Percentiles rank a stretch among this genome's conserved stretches.
Conservation (phyloP, 92 coral and sea anemone genomes). For the Siderastrea radians region DNA sequence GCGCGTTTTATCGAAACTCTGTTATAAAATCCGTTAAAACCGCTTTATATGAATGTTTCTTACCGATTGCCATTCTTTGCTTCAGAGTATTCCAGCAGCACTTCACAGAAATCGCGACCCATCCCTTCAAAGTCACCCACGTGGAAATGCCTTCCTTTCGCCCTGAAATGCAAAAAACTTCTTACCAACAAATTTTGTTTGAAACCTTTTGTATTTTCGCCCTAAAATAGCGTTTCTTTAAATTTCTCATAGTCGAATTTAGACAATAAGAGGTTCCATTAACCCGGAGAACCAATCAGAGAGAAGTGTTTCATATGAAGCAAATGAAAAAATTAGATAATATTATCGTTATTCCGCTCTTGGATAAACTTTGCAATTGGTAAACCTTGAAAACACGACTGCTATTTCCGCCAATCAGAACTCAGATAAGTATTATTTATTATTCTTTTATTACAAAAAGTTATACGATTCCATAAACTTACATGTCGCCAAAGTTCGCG, state of each 20-base stretch:
- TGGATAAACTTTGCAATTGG: too few relatives aligned
- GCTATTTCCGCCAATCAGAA: neutral
- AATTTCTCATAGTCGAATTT: too few relatives aligned
- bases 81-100: constrained; percentile 91
- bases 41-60: neutral
- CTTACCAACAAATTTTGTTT: too few relatives aligned
- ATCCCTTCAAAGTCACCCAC: constrained; percentile 96
- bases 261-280: too few relatives aligned
- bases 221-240: too few relatives aligned
- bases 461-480: constrained; percentile 37
- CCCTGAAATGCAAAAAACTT: constrained; percentile 45
- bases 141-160: constrained; percentile 97
- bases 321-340: too few relatives aligned
- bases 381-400: too few relatives aligned
- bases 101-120: constrained; percentile 99
- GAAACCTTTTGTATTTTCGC: too few relatives aligned
- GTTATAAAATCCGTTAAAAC: too few relatives aligned
- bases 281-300: too few relatives aligned
- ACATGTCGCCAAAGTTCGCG: constrained; percentile 98
- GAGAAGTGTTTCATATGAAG: too few relatives aligned
- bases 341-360: too few relatives aligned
- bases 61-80: constrained; percentile 92
- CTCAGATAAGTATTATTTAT: neutral
- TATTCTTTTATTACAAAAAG: neutral
- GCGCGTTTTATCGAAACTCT: neutral